Conservation (phyloP, 2,888 invertebrate genomes). For the Mesochorus sp. region DNA sequence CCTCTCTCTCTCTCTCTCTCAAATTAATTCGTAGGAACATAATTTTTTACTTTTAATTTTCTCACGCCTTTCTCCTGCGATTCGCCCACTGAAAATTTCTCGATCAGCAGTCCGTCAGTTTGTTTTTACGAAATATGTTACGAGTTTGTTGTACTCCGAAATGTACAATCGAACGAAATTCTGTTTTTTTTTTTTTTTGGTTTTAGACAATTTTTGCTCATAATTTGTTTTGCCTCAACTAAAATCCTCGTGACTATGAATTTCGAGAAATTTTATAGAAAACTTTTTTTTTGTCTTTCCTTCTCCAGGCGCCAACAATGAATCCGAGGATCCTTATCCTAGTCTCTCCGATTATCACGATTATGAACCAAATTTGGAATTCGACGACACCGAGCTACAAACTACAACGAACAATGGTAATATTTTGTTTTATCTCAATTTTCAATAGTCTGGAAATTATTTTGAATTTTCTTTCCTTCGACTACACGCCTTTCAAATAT, state of each 20-base stretch:
- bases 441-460: neutral
- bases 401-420: slow-evolving; percentile 87
- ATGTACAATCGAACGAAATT: too few species aligned
- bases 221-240: neutral
- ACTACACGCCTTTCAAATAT: too few species aligned
- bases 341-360: slow-evolving; percentile 96
- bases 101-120: too few species aligned
- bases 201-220: neutral
- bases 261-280: neutral
- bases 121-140: too few species aligned
- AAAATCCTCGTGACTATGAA: neutral
- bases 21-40: too few species aligned
- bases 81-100: too few species aligned
- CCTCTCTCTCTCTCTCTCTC: too few species aligned
- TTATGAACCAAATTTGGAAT: slow-evolving; percentile 97
- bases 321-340: slow-evolving; percentile 90
- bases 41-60: too few species aligned
- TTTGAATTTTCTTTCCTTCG: too few species aligned
- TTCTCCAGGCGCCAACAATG: slow-evolving; percentile 79
- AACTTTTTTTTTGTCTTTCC: neutral
- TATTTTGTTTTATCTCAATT: neutral
- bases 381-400: slow-evolving; percentile 96
- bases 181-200: neutral
- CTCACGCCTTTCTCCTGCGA: too few species aligned
- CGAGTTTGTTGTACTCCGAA: too few species aligned